Percentiles rank a stretch among this genome's conserved stretches.
Conservation (phyloP, 1,140 invertebrate species). For the Chironomus striatipennis region DNA sequence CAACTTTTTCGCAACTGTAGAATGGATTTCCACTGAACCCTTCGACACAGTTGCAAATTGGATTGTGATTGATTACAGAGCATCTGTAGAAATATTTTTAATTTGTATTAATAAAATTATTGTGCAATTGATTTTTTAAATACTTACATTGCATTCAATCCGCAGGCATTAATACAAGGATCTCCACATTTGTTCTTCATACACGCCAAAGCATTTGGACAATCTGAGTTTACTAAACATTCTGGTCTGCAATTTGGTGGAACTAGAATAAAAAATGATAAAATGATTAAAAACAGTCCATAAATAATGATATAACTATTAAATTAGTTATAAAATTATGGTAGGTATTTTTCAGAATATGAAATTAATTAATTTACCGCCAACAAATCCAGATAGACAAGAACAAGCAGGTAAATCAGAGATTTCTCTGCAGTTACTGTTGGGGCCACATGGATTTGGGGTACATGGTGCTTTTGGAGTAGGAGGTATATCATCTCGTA, state of each 20-base stretch:
- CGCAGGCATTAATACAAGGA: constrained; percentile 60
- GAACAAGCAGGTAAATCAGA: constrained; percentile 58
- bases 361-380: constrained; percentile 37
- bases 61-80: constrained; percentile 61
- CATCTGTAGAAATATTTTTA: constrained; percentile 33
- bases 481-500: constrained; percentile 29
- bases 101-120: too few species aligned
- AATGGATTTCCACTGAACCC: constrained; percentile 68
- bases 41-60: constrained; percentile 60
- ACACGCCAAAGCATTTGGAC: constrained; percentile 57
- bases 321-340: too few species aligned
- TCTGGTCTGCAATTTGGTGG: constrained; percentile 70
- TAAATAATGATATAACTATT: too few species aligned
- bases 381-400: constrained; percentile 62
- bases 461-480: constrained; percentile 50
- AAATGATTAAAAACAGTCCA: too few species aligned
- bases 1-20: constrained; percentile 47
- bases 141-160: constrained; percentile 55
- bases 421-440: constrained; percentile 55
- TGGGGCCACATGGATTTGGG: constrained; percentile 64
- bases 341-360: too few species aligned
- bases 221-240: constrained; percentile 65
- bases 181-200: constrained; percentile 62
- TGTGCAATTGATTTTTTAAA: too few species aligned
- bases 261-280: constrained; percentile 35